Evolutionary conservation across 2,113 vertebrate genomes (phyloP).

Genomic region (Rousettus leschenaultii): DNA sequence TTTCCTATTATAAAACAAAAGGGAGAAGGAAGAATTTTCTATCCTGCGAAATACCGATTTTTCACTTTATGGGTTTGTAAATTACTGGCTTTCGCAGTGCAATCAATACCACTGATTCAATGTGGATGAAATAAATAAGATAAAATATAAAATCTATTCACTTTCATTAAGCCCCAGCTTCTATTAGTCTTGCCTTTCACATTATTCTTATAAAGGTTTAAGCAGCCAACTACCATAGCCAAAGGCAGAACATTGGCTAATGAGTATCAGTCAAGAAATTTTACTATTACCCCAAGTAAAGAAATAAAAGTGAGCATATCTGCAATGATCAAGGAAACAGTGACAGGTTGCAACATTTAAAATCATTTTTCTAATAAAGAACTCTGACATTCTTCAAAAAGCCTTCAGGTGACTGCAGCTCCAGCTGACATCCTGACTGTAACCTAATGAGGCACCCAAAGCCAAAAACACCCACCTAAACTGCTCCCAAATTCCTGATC

Average conservation of each 20-base stretch:
- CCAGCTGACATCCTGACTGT: background rate
- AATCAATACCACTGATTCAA: constrained; percentile 10
- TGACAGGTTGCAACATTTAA: background rate
- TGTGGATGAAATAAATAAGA: constrained; percentile 37
- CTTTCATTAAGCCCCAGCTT: background rate
- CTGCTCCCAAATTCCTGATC: background rate
- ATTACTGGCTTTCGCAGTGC: constrained; percentile 27
- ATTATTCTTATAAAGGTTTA: constrained; percentile 3
- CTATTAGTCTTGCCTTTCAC: background rate
- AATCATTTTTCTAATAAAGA: background rate
- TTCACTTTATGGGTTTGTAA: constrained; percentile 24
- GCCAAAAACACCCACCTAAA: background rate
- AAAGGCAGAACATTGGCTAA: background rate
- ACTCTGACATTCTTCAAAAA: background rate
- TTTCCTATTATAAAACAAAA: constrained; percentile 59
- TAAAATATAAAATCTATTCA: constrained; percentile 34
- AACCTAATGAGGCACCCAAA: background rate
- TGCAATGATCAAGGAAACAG: background rate
- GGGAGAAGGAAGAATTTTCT: background rate
- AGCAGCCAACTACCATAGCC: background rate
- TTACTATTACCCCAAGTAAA: constrained; percentile 21
- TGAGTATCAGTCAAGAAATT: background rate
- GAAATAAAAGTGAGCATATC: constrained; percentile 6
- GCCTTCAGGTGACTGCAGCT: background rate
- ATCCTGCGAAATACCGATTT: constrained; percentile 28